Evolutionary conservation across 2,797 vertebrate genomes (phyloP).

Genomic region (Vespertilio murinus): DNA sequence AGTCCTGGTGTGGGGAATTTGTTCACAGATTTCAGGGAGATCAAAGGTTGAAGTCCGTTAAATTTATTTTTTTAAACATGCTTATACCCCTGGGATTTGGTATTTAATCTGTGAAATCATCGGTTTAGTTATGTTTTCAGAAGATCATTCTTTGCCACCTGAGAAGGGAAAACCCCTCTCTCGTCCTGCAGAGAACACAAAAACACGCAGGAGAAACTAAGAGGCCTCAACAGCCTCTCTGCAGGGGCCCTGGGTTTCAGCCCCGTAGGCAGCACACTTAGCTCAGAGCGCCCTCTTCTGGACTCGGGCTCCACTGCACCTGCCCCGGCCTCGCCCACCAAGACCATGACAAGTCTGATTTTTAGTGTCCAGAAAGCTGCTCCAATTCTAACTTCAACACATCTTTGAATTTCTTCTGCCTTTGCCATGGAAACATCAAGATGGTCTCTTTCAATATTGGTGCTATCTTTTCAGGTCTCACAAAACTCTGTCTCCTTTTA

Average conservation of each 20-base stretch:
- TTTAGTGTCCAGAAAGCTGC: not conserved
- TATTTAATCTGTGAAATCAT: slow-evolving; percentile 52
- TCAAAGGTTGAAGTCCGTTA: not conserved
- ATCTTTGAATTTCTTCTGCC: not conserved
- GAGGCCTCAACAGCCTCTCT: not conserved
- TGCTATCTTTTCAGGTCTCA: slow-evolving; percentile 1
- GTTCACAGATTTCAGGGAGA: slow-evolving; percentile 14
- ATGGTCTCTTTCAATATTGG: not conserved
- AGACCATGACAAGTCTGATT: not conserved
- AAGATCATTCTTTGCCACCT: slow-evolving; percentile 16
- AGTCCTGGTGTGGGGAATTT: not conserved
- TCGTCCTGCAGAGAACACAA: not conserved
- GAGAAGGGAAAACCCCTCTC: not conserved
- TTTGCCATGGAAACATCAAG: not conserved
- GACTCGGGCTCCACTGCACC: not conserved
- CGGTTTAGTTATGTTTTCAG: not conserved
- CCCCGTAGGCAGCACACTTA: not conserved
- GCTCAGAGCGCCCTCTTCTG: slow-evolving; percentile 76
- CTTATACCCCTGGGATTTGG: not conserved
- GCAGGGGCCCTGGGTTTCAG: not conserved
- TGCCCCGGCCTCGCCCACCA: not conserved
- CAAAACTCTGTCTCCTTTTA: not conserved
- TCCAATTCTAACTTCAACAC: not conserved
- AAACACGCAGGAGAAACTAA: not conserved
- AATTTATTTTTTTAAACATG: not conserved